Evolutionary conservation across 2,797 vertebrate species (phyloP).

Genomic region (Neomorphus geoffroyi): DNA sequence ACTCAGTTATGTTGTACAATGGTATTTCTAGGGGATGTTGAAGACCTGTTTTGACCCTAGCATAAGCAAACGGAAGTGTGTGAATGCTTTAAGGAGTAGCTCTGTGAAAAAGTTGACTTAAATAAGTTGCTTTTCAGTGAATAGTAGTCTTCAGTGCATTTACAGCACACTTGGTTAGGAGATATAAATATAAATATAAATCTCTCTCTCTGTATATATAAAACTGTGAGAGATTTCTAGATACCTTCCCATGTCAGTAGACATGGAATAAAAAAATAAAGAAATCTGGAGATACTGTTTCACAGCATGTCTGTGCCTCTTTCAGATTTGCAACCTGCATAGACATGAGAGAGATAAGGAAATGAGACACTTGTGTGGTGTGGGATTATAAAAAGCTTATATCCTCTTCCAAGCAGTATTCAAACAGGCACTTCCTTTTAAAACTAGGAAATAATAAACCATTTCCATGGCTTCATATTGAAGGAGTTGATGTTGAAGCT

Average conservation of each 20-base stretch:
- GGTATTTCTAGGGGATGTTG: not conserved
- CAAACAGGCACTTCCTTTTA: not conserved
- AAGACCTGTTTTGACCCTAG: not conserved
- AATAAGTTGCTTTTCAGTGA: not conserved
- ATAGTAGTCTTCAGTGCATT: not conserved
- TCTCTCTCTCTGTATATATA: not conserved
- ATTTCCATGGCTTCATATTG: not conserved
- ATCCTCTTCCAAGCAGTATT: not conserved
- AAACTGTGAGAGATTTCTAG: not conserved
- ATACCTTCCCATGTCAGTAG: not conserved
- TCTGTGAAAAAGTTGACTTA: not conserved
- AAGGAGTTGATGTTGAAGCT: not conserved
- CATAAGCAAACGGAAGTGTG: not conserved
- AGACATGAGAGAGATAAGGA: not conserved
- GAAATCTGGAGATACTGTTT: not conserved
- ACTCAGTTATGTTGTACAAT: not conserved
- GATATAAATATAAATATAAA: not conserved
- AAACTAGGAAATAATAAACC: not conserved
- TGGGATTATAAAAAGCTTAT: not conserved
- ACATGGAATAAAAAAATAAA: not conserved
- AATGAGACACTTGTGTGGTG: rapidly evolving
- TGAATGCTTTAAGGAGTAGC: not conserved
- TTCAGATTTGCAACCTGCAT: not conserved
- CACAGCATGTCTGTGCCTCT: not conserved
- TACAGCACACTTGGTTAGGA: not conserved